Conservation (phyloP, 1,140 invertebrate genomes). For the Trichonephila inaurata region DNA sequence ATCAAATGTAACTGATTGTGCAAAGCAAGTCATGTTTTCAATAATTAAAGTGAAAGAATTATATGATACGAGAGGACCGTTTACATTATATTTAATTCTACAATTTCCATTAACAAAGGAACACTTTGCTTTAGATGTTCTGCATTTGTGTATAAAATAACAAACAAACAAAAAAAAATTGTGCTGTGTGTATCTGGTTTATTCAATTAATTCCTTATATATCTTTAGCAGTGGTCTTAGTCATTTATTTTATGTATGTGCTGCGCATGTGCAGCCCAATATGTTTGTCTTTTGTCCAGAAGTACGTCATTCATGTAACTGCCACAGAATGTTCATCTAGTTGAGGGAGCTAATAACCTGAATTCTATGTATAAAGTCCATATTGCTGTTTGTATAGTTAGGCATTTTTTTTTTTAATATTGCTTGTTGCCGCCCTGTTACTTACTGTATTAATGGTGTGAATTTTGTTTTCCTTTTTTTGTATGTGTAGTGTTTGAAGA, state of each 20-base stretch:
- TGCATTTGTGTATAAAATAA: slow-evolving; percentile 57
- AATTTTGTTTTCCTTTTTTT: slow-evolving; percentile 50
- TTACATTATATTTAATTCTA: slow-evolving; percentile 49
- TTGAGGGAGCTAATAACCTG: slow-evolving; percentile 60
- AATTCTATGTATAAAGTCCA: slow-evolving; percentile 61
- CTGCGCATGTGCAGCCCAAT: background rate
- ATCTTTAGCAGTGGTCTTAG: slow-evolving; percentile 67
- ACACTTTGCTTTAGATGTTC: slow-evolving; percentile 39
- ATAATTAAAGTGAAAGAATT: background rate
- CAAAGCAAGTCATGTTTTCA: background rate
- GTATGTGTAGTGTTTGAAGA: slow-evolving; percentile 56
- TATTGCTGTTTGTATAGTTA: slow-evolving; percentile 71
- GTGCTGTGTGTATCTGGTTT: slow-evolving; percentile 50
- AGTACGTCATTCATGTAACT: slow-evolving; percentile 45
- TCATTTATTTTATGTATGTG: slow-evolving; percentile 69
- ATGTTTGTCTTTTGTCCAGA: slow-evolving; percentile 34
- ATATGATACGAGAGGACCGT: background rate
- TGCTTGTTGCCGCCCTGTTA: slow-evolving; percentile 68
- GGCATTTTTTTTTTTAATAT: slow-evolving; percentile 41
- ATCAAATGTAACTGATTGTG: background rate
- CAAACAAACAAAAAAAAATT: slow-evolving; percentile 20
- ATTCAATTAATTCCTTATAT: slow-evolving; percentile 47
- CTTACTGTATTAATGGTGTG: slow-evolving; percentile 71
- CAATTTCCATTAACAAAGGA: slow-evolving; percentile 53
- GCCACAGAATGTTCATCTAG: slow-evolving; percentile 58